Evolutionary conservation across 2,888 invertebrate species (phyloP).

Genomic region (Panorpa germanica): DNA sequence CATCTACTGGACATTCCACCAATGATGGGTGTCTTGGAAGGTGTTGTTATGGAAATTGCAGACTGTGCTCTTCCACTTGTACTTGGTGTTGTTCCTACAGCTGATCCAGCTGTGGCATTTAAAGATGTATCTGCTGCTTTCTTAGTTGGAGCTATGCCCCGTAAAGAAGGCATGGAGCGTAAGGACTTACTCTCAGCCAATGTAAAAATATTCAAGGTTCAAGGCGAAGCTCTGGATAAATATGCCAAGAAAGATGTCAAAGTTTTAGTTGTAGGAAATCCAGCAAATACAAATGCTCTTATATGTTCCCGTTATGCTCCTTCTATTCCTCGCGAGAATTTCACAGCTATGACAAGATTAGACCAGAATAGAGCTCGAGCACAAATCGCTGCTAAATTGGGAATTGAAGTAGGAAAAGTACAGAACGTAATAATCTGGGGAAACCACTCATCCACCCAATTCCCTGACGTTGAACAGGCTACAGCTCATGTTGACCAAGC

Average conservation of each 20-base stretch:
- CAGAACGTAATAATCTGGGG: slow-evolving; percentile 96
- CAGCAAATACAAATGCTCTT: slow-evolving; percentile 96
- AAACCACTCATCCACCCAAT: slow-evolving; percentile 97
- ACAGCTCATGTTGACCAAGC: slow-evolving; percentile 33
- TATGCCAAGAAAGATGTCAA: slow-evolving; percentile 84
- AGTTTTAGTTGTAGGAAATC: slow-evolving; percentile 94
- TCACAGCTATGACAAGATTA: slow-evolving; percentile 93
- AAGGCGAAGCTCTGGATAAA: slow-evolving; percentile 85
- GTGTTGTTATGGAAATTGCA: slow-evolving; percentile 92
- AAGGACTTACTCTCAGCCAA: slow-evolving; percentile 95
- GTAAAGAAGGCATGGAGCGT: slow-evolving; percentile 95
- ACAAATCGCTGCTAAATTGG: slow-evolving; percentile 58
- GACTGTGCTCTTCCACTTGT: slow-evolving; percentile 90
- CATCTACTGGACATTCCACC: slow-evolving; percentile 88
- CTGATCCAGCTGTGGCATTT: slow-evolving; percentile 81
- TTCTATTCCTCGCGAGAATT: slow-evolving; percentile 88
- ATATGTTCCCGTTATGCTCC: slow-evolving; percentile 93
- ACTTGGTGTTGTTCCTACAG: slow-evolving; percentile 67
- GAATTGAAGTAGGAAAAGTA: slow-evolving; percentile 52
- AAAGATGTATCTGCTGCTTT: slow-evolving; percentile 92
- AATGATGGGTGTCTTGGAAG: slow-evolving; percentile 93
- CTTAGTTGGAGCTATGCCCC: slow-evolving; percentile 95
- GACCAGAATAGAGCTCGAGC: slow-evolving; percentile 96
- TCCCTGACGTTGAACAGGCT: slow-evolving; percentile 78
- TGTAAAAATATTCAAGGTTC: slow-evolving; percentile 94